Conservation (phyloP, 1,140 invertebrate genomes). For the Arctopsyche grandis region DNA sequence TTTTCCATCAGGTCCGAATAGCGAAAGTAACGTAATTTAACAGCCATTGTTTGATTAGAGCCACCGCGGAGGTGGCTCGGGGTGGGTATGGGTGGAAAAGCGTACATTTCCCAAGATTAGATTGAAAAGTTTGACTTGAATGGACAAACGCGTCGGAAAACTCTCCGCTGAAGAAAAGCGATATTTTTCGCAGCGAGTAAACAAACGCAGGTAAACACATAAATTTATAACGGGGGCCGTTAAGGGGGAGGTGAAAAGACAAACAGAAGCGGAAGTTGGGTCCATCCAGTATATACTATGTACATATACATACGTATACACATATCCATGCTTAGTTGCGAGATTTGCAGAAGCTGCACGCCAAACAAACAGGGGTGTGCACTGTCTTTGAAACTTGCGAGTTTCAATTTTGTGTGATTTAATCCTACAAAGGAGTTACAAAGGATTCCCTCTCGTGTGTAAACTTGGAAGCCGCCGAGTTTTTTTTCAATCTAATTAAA, state of each 20-base stretch:
- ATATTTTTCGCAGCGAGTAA: not conserved
- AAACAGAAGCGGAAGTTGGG: too few species aligned
- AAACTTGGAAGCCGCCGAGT: too few species aligned
- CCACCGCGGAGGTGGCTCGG: not conserved
- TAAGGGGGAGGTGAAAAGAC: not conserved
- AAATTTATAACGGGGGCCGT: not conserved
- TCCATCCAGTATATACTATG: too few species aligned
- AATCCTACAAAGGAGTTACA: too few species aligned
- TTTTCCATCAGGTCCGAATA: constrained; percentile 11
- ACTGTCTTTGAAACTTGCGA: too few species aligned
- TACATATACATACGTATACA: too few species aligned
- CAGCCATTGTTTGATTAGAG: constrained; percentile 24
- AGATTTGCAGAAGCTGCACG: too few species aligned
- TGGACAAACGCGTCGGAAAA: not conserved
- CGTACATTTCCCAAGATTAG: not conserved
- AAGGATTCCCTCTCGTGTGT: too few species aligned
- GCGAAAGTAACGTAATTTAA: constrained; percentile 25
- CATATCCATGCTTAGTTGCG: too few species aligned
- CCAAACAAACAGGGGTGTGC: too few species aligned
- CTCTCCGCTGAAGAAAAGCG: not conserved
- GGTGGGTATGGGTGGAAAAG: not conserved
- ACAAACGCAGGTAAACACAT: not conserved
- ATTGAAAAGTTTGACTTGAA: not conserved
- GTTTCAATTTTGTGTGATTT: too few species aligned
- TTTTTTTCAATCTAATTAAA: too few species aligned